Evolutionary conservation across 2,113 vertebrate species (phyloP), one percentile per base, ranked within the genome.

Genomic region (Colossoma macropomum): DNA sequence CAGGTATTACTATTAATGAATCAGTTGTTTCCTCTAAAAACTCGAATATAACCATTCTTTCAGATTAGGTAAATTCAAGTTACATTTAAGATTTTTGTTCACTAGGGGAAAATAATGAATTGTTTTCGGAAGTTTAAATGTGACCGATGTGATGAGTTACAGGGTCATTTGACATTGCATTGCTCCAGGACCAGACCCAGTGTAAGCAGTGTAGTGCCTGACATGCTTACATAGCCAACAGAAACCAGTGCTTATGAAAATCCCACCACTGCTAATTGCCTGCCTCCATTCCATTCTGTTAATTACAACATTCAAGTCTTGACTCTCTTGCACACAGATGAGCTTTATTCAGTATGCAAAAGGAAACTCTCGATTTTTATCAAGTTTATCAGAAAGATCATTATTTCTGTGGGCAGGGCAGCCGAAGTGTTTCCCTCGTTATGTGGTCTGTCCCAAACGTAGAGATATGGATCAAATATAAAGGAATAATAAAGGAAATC

Each of bases 161-260:
- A 5, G n/a, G n/a, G n/a, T n/a, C n/a, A n/a, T n/a, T 45, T 59
- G 5, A 50, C 9, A 50, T 65, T 27, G 15, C 25, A 21, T 2
- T 27, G 25, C 13, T 28, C 62, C 62, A 65, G 62, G 25, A 65
- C 62, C 62, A 56, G 60, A 63, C n/a, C 60, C n/a, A 27, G 60
- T 63, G 9, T 17, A 59, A 63, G 60, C n/a, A 28, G 23, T 2
- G 54, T 63, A 63, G 60, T 63, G 25, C 16, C 4, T 21, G 16
- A 68, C 65, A 16, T 32, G 32, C 28, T 80, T 62, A 74, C 73
- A 25, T 88, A 85, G 70, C 63, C 86, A 81, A 71, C 73, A 8
- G 63, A 4, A 68, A 65, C n/a, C 62, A 68, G 74, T 72, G 84
- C 80, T 68, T 34, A 5, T 68, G 32, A 69, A 59, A 59, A 41